Percentiles rank a stretch among this genome's conserved stretches.
Conservation (phyloP, 2,888 invertebrate genomes). For the Chymomyza caudatula region DNA sequence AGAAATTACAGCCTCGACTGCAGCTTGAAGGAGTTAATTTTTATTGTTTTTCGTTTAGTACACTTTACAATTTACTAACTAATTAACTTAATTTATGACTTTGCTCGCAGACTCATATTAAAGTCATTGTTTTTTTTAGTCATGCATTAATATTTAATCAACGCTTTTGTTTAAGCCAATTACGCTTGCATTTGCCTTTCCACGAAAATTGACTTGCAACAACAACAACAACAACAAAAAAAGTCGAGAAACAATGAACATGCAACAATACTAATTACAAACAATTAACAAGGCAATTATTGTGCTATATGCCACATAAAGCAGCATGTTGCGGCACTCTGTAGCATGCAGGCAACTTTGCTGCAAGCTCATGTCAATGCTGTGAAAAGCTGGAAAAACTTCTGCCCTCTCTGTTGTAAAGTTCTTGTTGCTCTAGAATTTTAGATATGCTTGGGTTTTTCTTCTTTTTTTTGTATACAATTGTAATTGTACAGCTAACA, state of each 20-base stretch:
- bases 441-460: background rate
- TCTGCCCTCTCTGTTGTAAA: background rate
- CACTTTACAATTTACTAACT: slow-evolving; percentile 46
- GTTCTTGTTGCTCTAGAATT: background rate
- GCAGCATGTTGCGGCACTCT: no score
- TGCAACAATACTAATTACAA: slow-evolving; percentile 54
- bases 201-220: slow-evolving; percentile 32
- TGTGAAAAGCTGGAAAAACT: slow-evolving; percentile 6
- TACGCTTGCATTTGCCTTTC: slow-evolving; percentile 41
- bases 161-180: slow-evolving; percentile 35
- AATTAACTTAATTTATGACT: slow-evolving; percentile 60
- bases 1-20: slow-evolving; percentile 48
- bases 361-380: slow-evolving; percentile 57
- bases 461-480: background rate
- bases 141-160: slow-evolving; percentile 37
- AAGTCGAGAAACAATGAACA: slow-evolving; percentile 20
- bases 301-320: slow-evolving; percentile 29
- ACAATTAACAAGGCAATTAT: slow-evolving; percentile 61
- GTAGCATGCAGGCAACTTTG: no score
- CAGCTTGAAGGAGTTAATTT: slow-evolving; percentile 34
- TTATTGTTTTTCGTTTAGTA: slow-evolving; percentile 35
- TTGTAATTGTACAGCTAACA: background rate
- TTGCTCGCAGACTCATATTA: background rate
- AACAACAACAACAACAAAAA: no score
- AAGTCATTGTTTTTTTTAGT: slow-evolving; percentile 28